phyloP scores from a whole-genome alignment of 2,797 vertebrate species.

The Podarcis lilfordi region DNA sequence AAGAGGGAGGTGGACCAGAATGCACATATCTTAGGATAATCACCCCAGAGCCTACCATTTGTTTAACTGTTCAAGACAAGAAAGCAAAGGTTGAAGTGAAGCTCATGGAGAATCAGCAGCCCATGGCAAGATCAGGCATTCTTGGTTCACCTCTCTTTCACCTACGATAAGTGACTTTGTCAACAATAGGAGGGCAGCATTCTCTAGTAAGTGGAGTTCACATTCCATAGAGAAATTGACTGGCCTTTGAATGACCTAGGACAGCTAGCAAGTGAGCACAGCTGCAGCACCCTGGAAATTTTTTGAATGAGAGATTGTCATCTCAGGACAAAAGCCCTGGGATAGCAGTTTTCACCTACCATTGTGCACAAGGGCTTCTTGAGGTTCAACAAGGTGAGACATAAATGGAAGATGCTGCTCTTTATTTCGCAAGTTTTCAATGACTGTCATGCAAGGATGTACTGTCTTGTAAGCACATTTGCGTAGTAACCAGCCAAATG shows the following conservation, averaged over 20 bases:
- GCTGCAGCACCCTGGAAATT: background rate
- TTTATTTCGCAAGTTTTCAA: background rate
- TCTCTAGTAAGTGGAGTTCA: slow-evolving; percentile 5
- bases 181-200: background rate
- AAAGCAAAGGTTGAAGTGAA: slow-evolving; percentile 5
- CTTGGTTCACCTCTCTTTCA: background rate
- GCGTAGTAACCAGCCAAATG: background rate
- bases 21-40: background rate
- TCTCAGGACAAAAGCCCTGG: background rate
- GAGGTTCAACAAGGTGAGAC: too few species aligned
- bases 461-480: background rate
- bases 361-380: background rate
- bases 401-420: too few species aligned
- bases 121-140: slow-evolving; percentile 5
- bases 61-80: background rate
- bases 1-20: fast-evolving
- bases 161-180: background rate
- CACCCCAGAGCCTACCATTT: background rate
- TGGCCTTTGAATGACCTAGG: slow-evolving; percentile 15
- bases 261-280: background rate
- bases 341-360: background rate
- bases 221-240: slow-evolving; percentile 18
- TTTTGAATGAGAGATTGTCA: background rate
- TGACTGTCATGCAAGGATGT: background rate
- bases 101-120: slow-evolving; percentile 15